Conservation (phyloP, 1,140 invertebrate species). For the Augochlora pura region DNA sequence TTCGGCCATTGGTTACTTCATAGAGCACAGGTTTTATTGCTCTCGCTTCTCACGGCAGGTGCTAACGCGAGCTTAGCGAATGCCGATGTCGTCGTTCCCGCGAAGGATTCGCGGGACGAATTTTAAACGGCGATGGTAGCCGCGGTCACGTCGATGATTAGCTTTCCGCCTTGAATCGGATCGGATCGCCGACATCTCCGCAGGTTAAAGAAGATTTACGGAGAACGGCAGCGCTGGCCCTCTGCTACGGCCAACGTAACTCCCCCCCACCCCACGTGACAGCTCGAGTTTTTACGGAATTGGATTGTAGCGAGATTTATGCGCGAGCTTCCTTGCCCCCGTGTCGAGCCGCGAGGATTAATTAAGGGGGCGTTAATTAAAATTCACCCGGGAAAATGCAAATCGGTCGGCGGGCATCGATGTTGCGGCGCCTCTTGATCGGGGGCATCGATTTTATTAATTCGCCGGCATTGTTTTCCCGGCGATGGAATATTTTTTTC, state of each 20-base stretch:
- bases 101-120: too few relatives aligned
- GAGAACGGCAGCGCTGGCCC: not conserved
- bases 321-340: not conserved
- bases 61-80: too few relatives aligned
- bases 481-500: not conserved
- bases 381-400: slow-evolving; percentile 36
- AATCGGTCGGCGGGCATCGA: slow-evolving; percentile 3
- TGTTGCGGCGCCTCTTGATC: slow-evolving; percentile 26
- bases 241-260: not conserved
- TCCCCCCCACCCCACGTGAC: too few relatives aligned
- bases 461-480: slow-evolving; percentile 6
- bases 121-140: too few relatives aligned
- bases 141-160: not conserved
- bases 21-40: too few relatives aligned
- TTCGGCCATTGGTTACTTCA: too few relatives aligned
- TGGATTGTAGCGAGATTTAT: slow-evolving; percentile 40
- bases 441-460: slow-evolving; percentile 40
- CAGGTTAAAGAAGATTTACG: slow-evolving; percentile 12
- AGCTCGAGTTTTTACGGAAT: slow-evolving; percentile 1
- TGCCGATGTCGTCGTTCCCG: too few relatives aligned
- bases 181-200: not conserved
- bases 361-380: slow-evolving; percentile 47
- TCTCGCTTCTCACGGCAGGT: too few relatives aligned
- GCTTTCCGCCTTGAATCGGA: not conserved
- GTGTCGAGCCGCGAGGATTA: slow-evolving; percentile 29